These are phyloP conservation scores for Mamestra configurata DNA, from an alignment of 1,140 invertebrate species.

Conservation along the genomic window DNA sequence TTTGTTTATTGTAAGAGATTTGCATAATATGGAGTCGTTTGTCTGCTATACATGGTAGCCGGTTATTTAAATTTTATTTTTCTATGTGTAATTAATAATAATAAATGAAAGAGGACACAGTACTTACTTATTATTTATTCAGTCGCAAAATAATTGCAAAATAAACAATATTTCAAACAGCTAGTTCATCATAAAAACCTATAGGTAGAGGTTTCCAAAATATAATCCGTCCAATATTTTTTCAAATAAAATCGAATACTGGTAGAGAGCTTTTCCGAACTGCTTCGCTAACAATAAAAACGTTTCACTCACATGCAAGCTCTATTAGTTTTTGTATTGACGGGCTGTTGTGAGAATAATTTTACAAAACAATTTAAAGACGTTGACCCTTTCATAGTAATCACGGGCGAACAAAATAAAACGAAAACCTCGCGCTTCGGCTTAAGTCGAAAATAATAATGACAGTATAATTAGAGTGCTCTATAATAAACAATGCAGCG, in stretches of 20 bases:
- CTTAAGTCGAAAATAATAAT: conserved; percentile 64
- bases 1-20: not conserved
- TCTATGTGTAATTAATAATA: not conserved
- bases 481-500: conserved; percentile 77
- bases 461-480: conserved; percentile 68
- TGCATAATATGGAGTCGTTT: not conserved
- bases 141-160: not conserved
- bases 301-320: conserved; percentile 32
- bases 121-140: not conserved
- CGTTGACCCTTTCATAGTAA: conserved; percentile 57
- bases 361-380: conserved; percentile 35
- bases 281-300: conserved; percentile 32
- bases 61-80: not conserved
- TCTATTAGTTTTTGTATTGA: conserved; percentile 38
- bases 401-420: conserved; percentile 40
- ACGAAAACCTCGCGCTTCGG: conserved; percentile 40
- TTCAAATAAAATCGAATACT: conserved; percentile 8
- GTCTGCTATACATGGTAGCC: not conserved
- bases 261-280: conserved; percentile 11
- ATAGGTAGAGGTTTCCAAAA: not conserved
- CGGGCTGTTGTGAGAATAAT: not conserved
- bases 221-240: conserved; percentile 20
- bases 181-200: not conserved
- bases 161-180: not conserved
- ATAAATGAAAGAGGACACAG: not conserved